Conservation (phyloP, 2,797 vertebrate species). For the Rhadinocentrus ornatus region DNA sequence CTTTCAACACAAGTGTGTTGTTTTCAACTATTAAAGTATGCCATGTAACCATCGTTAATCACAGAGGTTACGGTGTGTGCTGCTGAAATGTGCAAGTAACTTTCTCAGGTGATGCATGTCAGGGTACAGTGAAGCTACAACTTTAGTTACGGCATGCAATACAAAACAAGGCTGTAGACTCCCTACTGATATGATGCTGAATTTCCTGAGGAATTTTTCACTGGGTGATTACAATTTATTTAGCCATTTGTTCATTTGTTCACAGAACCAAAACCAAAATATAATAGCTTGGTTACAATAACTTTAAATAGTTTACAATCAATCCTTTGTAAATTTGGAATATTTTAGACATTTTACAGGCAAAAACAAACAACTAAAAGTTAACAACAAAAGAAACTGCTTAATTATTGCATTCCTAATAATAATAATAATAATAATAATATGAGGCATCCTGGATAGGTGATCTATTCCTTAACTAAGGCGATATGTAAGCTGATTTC, state of each 20-base stretch:
- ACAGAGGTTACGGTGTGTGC: too few relatives aligned
- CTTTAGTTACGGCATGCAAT: background rate
- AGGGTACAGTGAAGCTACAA: background rate
- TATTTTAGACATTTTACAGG: background rate
- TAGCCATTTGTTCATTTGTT: background rate
- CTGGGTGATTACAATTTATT: background rate
- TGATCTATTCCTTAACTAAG: slow-evolving; percentile 66
- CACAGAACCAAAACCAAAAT: background rate
- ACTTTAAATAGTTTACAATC: background rate
- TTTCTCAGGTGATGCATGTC: background rate
- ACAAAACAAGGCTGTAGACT: background rate
- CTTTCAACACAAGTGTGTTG: background rate
- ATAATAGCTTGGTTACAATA: background rate
- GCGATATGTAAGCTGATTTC: slow-evolving; percentile 71
- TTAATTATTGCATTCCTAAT: background rate
- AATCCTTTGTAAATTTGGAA: background rate
- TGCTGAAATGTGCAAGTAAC: background rate
- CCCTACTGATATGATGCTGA: background rate
- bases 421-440: background rate
- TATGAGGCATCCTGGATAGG: slow-evolving; percentile 24
- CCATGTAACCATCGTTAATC: background rate
- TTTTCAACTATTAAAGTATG: background rate
- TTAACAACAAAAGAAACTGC: background rate
- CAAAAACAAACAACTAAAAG: background rate
- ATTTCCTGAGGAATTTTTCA: background rate